These are phyloP conservation scores for Poeciliopsis presidionis DNA, from an alignment of 2,797 vertebrate genomes.

Conservation along the genomic window DNA sequence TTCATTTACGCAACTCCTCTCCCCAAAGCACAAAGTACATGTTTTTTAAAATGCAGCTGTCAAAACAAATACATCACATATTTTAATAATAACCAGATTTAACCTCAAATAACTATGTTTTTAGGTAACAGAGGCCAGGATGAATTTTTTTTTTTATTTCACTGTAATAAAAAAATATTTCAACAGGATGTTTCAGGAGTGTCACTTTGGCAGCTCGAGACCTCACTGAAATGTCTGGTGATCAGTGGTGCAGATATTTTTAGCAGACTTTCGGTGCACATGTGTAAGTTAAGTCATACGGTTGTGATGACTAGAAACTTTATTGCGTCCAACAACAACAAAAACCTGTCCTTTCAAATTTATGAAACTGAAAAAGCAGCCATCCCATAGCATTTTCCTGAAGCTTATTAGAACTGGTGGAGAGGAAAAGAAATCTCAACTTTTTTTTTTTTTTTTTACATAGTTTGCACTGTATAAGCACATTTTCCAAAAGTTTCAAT, in stretches of 20 bases:
- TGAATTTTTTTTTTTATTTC: neutral
- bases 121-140: neutral
- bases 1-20: neutral
- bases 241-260: neutral
- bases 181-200: neutral
- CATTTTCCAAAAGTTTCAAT: neutral
- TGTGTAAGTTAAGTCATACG: neutral
- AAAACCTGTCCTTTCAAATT: neutral
- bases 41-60: neutral
- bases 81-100: neutral
- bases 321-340: neutral
- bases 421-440: neutral
- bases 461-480: neutral
- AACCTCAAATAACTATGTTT: neutral
- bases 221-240: neutral
- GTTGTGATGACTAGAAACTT: neutral
- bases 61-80: slow-evolving; percentile 9
- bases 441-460: neutral
- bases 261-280: neutral
- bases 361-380: neutral
- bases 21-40: neutral
- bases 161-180: neutral
- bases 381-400: neutral
- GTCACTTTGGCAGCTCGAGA: neutral
- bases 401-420: neutral